These are phyloP conservation scores for Pungitius pungitius DNA, from an alignment of 2,113 vertebrate genomes.

Conservation along the genomic window DNA sequence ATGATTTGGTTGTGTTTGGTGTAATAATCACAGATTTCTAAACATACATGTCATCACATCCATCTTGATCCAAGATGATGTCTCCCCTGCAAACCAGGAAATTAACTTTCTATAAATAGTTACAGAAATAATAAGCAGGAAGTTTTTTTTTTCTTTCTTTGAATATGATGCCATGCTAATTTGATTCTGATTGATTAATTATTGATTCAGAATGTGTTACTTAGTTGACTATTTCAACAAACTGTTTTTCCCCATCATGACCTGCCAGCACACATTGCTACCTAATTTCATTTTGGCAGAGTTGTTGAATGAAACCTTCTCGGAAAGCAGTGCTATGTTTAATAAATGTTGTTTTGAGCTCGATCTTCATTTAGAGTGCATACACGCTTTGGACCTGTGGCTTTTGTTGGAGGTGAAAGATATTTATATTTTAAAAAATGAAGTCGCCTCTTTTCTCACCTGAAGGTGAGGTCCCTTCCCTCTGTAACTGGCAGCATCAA, in stretches of 20 bases:
- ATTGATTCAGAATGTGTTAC: constrained; percentile 35
- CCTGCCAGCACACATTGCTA: constrained; percentile 12
- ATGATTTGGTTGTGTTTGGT: constrained; percentile 15
- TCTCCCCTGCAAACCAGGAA: constrained; percentile 10
- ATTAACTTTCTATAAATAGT: constrained; percentile 32
- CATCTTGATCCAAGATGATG: constrained; percentile 23
- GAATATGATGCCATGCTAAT: constrained; percentile 10
- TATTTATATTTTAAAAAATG: constrained; percentile 4
- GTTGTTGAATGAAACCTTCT: not conserved
- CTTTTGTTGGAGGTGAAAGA: constrained; percentile 10
- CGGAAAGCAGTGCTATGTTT: not conserved
- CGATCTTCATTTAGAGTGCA: not conserved
- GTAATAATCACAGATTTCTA: constrained; percentile 7
- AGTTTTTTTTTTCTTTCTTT: constrained; percentile 5
- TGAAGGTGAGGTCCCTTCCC: not conserved
- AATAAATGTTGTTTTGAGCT: not conserved
- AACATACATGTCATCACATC: constrained; percentile 18
- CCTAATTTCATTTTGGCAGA: constrained; percentile 1
- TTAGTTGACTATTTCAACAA: constrained; percentile 38
- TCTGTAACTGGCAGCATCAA: not conserved
- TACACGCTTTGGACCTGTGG: not conserved
- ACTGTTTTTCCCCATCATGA: not conserved
- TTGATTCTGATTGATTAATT: constrained; percentile 32
- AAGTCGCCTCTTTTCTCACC: not conserved
- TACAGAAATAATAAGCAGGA: constrained; percentile 33